Base-by-base conservation (phyloP, 2,113 vertebrate genomes). In the Thunnus thynnus region DNA sequence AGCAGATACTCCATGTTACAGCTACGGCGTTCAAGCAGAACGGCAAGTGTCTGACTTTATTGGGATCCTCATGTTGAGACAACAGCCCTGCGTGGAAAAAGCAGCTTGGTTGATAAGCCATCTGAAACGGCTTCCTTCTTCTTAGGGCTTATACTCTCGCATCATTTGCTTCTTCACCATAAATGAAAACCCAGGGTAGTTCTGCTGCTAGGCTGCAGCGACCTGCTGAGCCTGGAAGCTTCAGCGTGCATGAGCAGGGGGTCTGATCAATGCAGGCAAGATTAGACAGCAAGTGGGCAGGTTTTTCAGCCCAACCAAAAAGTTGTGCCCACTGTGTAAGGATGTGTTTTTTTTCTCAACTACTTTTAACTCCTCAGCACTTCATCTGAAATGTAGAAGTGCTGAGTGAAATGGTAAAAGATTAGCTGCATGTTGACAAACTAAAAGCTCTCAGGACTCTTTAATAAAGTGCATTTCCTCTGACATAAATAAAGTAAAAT, bases 201-300 rank as follows among this genome's bases (percentile, higher is more conserved):
- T 71, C 74, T 55, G 72, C 82, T 46, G 83, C 80, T 46, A 36
- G 60, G 65, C 73, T 78, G 30, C 16, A 14, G 77, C 25, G 1
- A 77, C 91, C 77, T 50, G 86, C 92, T 92, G 89, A 75, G 91
- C 80, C 76, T 30, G 70, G 80, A 85, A 80, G 82, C 83, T 62
- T 86, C 65, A 63, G 67, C 51, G 48, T 64, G 80, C 73, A 71
- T 0, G 22, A 69, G 81, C 60, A 56, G 84, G 83, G 79, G 82
- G 89, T 76, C 76, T 84, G 90, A 93, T 92, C 92, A 93, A 93
- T 93, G 84, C 80, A 55, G 50, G 74, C 56, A 54, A 86, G 88
- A 90, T 88, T 78, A 89, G 72, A 92, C 84, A 82, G 80, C 74
- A 30, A 90, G 85, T 55, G 74, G 76, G 54, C 48, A 61, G 61